Base-by-base conservation (phyloP, 2,113 vertebrate genomes). In the Caloenas nicobarica region DNA sequence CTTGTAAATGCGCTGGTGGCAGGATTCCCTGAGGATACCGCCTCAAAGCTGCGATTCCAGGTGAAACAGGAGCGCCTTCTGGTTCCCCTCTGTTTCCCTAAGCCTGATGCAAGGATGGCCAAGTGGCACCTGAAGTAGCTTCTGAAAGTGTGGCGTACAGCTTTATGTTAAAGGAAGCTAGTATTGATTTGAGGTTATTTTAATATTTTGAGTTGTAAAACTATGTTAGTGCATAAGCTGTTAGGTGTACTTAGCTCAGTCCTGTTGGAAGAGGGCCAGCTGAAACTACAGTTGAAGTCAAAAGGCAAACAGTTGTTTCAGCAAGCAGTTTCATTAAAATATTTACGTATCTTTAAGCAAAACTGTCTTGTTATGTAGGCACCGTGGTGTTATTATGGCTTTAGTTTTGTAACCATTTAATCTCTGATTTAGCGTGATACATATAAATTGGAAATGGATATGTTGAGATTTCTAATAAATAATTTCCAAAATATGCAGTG, bases 1-100 rank as follows among this genome's bases (percentile, higher is more conserved):
- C 54, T 57, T 7, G 12, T 36, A 4, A 18, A 4, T 2, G 0
- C 0, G 14, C 51, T 3, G 53, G 58, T 10, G 7, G 25, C 13
- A 5, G 15, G 40, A 4, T 40, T 65, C 71, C 58, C 21, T 9
- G n/a, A 44, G 76, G 50, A 25, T 23, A 4, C 42, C 0, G 5
- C n/a, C 51, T 42, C 15, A 3, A 3, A 48, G 31, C 38, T 57
- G 26, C 8, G 0, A 8, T 17, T 8, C 3, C 26, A 8, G 71
- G 44, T 40, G 65, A 11, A 50, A 5, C 26, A 3, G 23, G 2
- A 1, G 1, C 68, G 11, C 1, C 14, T 28, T 29, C 17, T 13
- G n/a, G 29, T 28, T 44, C 7, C 23, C 1, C 7, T 33, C 44
- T 5, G 7, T 29, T 76, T 36, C 18, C 44, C 34, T 3, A 5